Conservation (phyloP, 2,888 invertebrate genomes). For the Aleiodes alternator region DNA sequence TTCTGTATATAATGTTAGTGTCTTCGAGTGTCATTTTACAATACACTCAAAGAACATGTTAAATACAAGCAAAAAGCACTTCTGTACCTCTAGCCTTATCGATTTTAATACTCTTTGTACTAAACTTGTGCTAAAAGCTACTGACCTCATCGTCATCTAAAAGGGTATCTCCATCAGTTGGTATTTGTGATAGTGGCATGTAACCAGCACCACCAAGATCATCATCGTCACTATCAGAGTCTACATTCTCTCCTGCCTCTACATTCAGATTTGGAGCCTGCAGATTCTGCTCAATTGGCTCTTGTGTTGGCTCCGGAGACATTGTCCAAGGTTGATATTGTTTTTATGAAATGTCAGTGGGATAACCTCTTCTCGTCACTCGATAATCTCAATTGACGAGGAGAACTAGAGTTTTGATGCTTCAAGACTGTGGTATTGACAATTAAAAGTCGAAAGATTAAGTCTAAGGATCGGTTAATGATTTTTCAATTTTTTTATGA, state of each 20-base stretch:
- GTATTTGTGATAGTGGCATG: conserved; percentile 66
- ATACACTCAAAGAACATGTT: no score
- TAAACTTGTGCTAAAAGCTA: conserved; percentile 31
- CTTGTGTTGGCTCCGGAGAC: conserved; percentile 71
- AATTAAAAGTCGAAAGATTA: no score
- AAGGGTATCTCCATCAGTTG: conserved; percentile 66
- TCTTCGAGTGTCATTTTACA: no score
- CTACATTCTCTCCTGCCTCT: conserved; percentile 59
- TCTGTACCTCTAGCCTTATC: no score
- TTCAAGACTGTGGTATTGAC: no score
- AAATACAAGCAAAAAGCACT: no score
- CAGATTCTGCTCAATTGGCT: conserved; percentile 66
- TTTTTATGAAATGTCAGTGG: conserved; percentile 3
- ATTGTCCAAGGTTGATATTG: conserved; percentile 54
- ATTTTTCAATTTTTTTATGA: neutral
- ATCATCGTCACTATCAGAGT: conserved; percentile 70
- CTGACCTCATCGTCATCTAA: conserved; percentile 65
- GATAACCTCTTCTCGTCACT: conserved; percentile 10
- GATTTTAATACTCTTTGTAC: no score
- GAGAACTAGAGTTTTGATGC: no score
- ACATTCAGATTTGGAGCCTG: conserved; percentile 60
- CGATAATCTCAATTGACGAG: neutral
- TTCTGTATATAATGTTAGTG: no score
- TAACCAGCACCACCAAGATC: conserved; percentile 65
- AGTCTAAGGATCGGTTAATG: no score